Base-by-base conservation (phyloP, 1,140 invertebrate genomes). In the Propsilocerus akamusi region DNA sequence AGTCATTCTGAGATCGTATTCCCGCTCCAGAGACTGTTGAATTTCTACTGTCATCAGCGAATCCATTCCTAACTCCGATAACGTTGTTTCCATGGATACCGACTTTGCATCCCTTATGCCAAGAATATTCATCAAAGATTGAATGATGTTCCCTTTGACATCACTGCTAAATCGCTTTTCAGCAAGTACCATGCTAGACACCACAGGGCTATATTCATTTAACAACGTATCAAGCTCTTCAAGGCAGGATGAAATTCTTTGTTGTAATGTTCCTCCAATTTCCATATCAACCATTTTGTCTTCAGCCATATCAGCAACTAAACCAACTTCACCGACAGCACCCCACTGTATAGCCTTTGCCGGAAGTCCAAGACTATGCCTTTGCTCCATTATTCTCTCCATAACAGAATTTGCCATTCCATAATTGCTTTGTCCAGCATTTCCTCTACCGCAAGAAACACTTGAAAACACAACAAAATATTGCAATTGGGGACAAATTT, bases 1-100 rank as follows among this genome's bases (percentile, higher is more conserved):
- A 0, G 83, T 76, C 5, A 91, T 65, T 56, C 78, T 73, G 28
- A 89, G 64, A 60, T 89, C 84, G 64, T 81, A 87, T 59, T 87
- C 82, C 59, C 84, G 68, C 62, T 91, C 87, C 4, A 91, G 63
- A 0, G 81, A 81, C 64, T 90, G 85, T 57, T 90, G 87, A 52
- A 91, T 83, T 68, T 92, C 88, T 1, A 89, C 84, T 3, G 81
- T 83, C 81, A 90, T 90, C 59, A 93, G 75, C 14, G 85, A 89
- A 66, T 93, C 89, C 72, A 93, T 81, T 48, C 89, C 88, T 46
- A 92, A 70, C 65, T 94, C 90, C 17, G 83, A 82, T 1, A 95
- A 68, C 0, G 80, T 68, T 75, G 82, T 41, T 53, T 80, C 72
- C 24, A 71, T 61, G 46, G 78, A 78, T 4, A 86, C 65, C 10